phyloP scores from a whole-genome alignment of 30 jellyfish, hydroid and myxozoan genomes.

The Cassiopea andromeda region DNA sequence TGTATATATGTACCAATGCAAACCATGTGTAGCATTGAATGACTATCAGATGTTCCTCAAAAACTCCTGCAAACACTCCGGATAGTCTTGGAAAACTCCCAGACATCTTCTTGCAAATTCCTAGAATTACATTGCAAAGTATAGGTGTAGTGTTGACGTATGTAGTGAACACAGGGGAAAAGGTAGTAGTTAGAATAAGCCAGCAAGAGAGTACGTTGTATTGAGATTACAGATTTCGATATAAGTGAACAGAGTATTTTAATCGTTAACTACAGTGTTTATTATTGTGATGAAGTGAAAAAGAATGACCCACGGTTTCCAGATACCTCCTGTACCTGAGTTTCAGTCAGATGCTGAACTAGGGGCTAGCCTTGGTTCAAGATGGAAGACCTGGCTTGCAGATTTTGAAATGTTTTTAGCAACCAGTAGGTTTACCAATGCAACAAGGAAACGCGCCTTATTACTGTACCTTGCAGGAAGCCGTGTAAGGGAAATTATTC shows the following conservation, averaged over 20 bases:
- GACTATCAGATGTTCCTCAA: no score
- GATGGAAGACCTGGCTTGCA: constrained; percentile 14
- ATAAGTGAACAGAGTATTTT: neutral
- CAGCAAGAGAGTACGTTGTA: constrained; percentile 10
- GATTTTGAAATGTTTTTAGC: constrained; percentile 9
- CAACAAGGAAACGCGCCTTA: constrained; percentile 11
- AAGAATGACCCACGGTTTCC: constrained; percentile 6
- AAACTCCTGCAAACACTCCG: no score
- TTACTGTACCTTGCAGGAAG: constrained; percentile 34
- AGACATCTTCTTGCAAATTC: no score
- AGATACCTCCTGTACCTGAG: neutral
- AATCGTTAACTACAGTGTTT: neutral
- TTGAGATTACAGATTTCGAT: neutral
- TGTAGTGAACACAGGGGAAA: constrained; percentile 30
- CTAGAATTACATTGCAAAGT: neutral
- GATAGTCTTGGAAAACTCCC: no score
- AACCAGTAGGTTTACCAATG: constrained; percentile 4
- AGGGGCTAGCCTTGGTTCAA: constrained; percentile 15
- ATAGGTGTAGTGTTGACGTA: neutral
- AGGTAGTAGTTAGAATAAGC: constrained; percentile 9
- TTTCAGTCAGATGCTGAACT: neutral
- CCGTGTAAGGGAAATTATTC: constrained; percentile 25
- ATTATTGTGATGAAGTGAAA: neutral
- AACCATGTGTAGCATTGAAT: no score
- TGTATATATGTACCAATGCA: no score